Percentiles rank a stretch among this genome's conserved stretches.
phyloP scores from a whole-genome alignment of 2,113 vertebrate species.

The Shinisaurus crocodilurus region DNA sequence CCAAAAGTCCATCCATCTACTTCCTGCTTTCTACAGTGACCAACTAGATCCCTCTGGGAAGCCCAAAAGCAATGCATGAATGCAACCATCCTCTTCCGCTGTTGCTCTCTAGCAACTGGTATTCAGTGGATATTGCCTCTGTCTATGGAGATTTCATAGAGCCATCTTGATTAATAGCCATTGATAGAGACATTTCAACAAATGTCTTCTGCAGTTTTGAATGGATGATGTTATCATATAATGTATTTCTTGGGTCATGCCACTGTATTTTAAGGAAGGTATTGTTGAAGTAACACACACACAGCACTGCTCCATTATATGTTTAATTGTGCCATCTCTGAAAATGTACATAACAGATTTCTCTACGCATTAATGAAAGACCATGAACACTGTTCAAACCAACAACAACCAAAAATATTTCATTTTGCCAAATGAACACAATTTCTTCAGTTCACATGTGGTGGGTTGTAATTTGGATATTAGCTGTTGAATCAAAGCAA shows the following conservation, averaged over 20 bases:
- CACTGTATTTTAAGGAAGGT: not conserved
- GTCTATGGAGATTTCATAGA: not conserved
- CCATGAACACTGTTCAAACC: not conserved
- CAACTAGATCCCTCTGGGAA: not conserved
- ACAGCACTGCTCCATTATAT: not conserved
- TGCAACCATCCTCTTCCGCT: not conserved
- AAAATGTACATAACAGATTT: not conserved
- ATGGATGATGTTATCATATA: not conserved
- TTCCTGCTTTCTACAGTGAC: not conserved
- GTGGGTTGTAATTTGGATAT: not conserved
- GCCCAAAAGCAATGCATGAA: not conserved
- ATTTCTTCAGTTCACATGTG: not conserved
- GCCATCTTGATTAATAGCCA: not conserved
- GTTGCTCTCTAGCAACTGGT: not conserved
- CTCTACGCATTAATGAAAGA: not conserved
- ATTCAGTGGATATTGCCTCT: not conserved
- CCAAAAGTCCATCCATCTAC: not conserved
- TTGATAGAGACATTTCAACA: too few species aligned
- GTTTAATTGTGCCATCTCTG: not conserved
- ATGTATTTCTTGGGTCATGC: not conserved
- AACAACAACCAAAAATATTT: not conserved
- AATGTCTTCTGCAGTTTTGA: not conserved
- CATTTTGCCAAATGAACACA: not conserved
- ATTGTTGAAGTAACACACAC: not conserved
- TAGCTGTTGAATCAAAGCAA: conserved; percentile 1